Conservation (phyloP, 2,888 invertebrate genomes). For the Odontomyia ornata region DNA sequence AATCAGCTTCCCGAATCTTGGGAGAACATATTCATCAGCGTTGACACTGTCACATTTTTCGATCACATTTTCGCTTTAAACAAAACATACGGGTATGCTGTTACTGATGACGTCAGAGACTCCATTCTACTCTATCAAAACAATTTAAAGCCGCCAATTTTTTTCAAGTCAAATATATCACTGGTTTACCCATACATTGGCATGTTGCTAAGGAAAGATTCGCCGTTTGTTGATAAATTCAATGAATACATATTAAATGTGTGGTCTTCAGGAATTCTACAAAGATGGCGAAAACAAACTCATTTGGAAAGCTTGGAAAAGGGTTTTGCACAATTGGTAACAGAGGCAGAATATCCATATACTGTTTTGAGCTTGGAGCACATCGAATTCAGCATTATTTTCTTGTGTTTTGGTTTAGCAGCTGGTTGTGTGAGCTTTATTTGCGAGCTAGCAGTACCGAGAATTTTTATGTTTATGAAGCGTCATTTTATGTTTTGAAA, state of each 20-base stretch:
- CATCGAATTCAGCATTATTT: neutral
- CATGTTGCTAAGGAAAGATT: neutral
- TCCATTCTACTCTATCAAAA: neutral
- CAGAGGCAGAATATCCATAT: neutral
- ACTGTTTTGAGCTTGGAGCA: neutral
- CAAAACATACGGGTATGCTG: neutral
- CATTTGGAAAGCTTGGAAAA: neutral
- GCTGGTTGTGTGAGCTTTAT: neutral
- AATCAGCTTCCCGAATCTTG: neutral
- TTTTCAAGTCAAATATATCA: neutral
- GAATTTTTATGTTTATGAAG: no score
- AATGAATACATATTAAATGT: neutral
- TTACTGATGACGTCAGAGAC: neutral
- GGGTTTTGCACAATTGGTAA: neutral
- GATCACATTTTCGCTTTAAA: slow-evolving; percentile 4
- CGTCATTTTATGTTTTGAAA: no score
- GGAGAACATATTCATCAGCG: neutral
- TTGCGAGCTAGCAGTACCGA: no score
- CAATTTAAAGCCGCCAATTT: neutral
- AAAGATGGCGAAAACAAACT: neutral
- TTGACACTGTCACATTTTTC: neutral
- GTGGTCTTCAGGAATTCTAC: neutral
- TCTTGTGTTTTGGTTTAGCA: neutral
- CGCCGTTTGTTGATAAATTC: neutral
- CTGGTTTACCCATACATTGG: neutral